A percentile compares a stretch with the other conserved stretches of the same genome.
Conservation (phyloP, 2,113 vertebrate species). For the Alethe castanea region DNA sequence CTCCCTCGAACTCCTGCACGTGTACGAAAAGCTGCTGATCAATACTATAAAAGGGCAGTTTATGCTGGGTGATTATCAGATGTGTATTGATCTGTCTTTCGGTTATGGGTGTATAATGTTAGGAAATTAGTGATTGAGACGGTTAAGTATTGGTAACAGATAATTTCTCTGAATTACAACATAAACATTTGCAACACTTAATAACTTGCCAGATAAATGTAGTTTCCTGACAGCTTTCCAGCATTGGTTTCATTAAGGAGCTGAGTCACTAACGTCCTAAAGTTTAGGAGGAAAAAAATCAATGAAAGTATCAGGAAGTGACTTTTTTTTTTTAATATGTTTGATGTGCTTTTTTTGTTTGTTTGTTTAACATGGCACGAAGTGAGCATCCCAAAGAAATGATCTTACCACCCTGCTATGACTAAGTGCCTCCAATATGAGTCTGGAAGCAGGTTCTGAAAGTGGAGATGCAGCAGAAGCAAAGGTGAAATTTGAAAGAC, state of each 20-base stretch:
- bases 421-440: neutral
- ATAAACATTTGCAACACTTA: neutral
- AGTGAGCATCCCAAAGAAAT: neutral
- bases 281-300: neutral
- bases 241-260: neutral
- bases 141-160: neutral
- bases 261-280: neutral
- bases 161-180: slow-evolving; percentile 21
- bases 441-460: slow-evolving; percentile 14
- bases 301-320: neutral
- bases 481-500: neutral
- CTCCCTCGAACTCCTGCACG: neutral
- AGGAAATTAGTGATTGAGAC: neutral
- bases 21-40: slow-evolving; percentile 7
- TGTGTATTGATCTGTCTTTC: neutral
- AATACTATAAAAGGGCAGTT: neutral
- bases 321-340: neutral
- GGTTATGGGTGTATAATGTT: neutral
- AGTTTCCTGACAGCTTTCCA: slow-evolving; percentile 19
- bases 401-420: neutral
- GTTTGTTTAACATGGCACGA: neutral
- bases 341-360: neutral
- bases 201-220: neutral
- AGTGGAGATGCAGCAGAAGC: slow-evolving; percentile 17
- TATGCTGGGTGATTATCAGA: slow-evolving; percentile 1